Conservation (phyloP, 2,113 vertebrate genomes). For the Acanthisitta chloris region DNA sequence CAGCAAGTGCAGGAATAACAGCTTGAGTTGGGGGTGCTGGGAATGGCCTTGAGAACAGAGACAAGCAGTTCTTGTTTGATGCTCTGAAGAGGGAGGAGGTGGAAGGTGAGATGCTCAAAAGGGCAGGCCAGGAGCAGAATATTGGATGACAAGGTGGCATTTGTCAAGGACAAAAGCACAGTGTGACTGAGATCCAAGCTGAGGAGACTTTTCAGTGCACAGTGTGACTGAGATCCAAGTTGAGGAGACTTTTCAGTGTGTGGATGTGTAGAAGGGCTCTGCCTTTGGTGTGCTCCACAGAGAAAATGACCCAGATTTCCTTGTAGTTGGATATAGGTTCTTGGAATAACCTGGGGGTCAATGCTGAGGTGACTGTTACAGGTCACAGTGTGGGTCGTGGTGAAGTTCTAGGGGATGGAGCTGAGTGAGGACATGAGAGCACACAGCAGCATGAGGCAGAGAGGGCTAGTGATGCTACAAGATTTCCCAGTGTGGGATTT, state of each 20-base stretch:
- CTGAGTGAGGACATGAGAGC: not conserved
- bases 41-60: not conserved
- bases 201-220: not conserved
- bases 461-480: not conserved
- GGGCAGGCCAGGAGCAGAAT: not conserved
- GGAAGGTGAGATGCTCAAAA: not conserved
- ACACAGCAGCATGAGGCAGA: not conserved
- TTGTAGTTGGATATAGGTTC: not conserved
- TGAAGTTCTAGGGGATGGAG: not conserved
- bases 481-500: not conserved
- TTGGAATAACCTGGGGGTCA: not conserved
- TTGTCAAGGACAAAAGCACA: not conserved
- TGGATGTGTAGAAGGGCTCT: not conserved
- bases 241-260: not conserved
- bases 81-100: not conserved
- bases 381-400: not conserved
- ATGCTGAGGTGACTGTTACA: not conserved
- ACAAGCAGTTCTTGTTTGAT: not conserved
- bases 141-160: not conserved
- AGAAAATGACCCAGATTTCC: not conserved
- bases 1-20: not conserved
- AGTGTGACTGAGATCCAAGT: not conserved
- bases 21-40: not conserved
- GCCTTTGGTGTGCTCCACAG: fast-evolving
- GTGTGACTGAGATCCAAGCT: not conserved